Evolutionary conservation across 2,797 vertebrate species (phyloP), one percentile per base, ranked within the genome.

Genomic region (Salarias fasciatus): DNA sequence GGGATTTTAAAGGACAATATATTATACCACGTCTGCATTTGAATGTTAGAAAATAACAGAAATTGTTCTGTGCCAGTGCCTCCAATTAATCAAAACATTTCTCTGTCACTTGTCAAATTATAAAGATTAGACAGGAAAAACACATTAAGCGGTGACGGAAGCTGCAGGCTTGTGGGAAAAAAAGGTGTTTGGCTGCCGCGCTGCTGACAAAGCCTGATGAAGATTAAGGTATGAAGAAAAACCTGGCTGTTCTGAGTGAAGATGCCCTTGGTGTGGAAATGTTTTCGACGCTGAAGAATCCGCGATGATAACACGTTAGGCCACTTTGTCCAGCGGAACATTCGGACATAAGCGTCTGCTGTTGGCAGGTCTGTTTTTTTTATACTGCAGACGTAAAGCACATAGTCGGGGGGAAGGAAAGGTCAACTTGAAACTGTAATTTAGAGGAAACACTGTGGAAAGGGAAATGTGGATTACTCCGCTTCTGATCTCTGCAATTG

Each of bases 201-300:
- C 69, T 53, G 75, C 76, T 65, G 69, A 72, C 56, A 66, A 69
- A 29, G 36, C 8, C 8, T 8, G 9, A 75, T 63, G 77, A 73
- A 86, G 60, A 79, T 79, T 76, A 79, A 73, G 67, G 68, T 57
- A 68, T 52, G 13, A 2, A 48, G 67, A 74, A 53, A 60, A 77
- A 47, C 2, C 41, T 69, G 62, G 67, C 69, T 68, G 71, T 66
- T 82, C 55, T 74, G 49, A 35, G 53, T 59, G 56, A 37, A 56
- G 63, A 79, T 80, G 75, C 59, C 73, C 75, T 87, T 82, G 71
- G 77, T 85, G 79, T 84, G 68, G 69, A 89, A 89, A 89, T 85
- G 28, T 58, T 65, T 77, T 68, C 53, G 18, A 62, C 64, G 58
- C 55, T 41, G 56, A 72, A 76, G 59, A 60, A 71, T 59, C 61